A percentile compares a stretch with the other conserved stretches of the same genome.
Evolutionary conservation across 2,888 invertebrate genomes (phyloP).

Genomic region (Cancer borealis): DNA sequence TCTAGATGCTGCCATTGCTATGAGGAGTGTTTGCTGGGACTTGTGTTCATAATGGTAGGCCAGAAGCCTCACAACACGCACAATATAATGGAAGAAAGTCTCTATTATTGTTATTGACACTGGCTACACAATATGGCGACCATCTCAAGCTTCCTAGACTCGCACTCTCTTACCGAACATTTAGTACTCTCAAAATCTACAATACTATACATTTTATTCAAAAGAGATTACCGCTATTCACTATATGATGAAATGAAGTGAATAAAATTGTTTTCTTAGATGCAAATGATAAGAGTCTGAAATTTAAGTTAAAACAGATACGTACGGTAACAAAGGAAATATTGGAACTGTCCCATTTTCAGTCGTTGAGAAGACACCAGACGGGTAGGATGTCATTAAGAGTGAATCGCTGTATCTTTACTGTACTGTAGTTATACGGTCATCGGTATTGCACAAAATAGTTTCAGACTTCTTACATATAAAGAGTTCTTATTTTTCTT

Average conservation of each 20-base stretch:
- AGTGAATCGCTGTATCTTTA: not conserved
- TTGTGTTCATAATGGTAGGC: conserved; percentile 76
- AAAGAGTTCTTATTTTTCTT: not conserved
- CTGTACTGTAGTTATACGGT: not conserved
- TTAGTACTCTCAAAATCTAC: conserved; percentile 52
- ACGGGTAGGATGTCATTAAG: not conserved
- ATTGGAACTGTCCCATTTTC: conserved; percentile 71
- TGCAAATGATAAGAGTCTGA: too few species aligned
- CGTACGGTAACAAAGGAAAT: conserved; percentile 55
- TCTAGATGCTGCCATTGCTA: conserved; percentile 78
- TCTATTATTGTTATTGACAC: conserved; percentile 73
- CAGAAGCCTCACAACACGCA: conserved; percentile 73
- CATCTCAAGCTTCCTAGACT: conserved; percentile 71
- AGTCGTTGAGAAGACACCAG: conserved; percentile 56
- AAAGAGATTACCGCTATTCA: not conserved
- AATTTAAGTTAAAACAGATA: not conserved
- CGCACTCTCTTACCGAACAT: conserved; percentile 35
- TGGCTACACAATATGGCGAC: conserved; percentile 75
- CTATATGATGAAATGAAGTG: not conserved
- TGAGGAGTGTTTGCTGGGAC: conserved; percentile 73
- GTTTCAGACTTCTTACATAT: not conserved
- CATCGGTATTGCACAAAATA: not conserved
- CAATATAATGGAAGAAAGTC: conserved; percentile 68
- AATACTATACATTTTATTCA: not conserved
- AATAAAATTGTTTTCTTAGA: not conserved